Evolutionary conservation across 1,140 invertebrate genomes (phyloP).

Genomic region (Diorhabda sublineata): DNA sequence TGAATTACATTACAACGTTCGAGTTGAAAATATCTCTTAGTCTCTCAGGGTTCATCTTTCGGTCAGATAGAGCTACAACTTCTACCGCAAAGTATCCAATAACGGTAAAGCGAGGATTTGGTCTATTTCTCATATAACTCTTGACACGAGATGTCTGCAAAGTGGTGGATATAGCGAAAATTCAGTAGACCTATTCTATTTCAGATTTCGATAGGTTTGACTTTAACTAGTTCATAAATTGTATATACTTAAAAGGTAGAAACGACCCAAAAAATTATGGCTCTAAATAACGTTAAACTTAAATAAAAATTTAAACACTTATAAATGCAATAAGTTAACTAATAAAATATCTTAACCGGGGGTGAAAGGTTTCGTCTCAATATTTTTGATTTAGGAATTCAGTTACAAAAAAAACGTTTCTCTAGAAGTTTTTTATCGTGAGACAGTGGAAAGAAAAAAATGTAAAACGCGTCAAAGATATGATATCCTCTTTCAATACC

Average conservation of each 20-base stretch:
- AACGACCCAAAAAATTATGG: too few species aligned
- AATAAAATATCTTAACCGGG: too few species aligned
- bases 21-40: slow-evolving; percentile 11
- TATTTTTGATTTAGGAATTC: too few species aligned
- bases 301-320: too few species aligned
- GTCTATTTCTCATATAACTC: slow-evolving; percentile 11
- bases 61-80: slow-evolving; percentile 10
- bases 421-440: too few species aligned
- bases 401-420: too few species aligned
- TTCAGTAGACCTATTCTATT: not conserved
- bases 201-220: too few species aligned
- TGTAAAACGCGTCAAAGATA: not conserved
- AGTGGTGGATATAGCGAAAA: slow-evolving; percentile 5
- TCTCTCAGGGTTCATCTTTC: slow-evolving; percentile 3
- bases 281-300: too few species aligned
- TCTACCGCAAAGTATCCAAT: slow-evolving; percentile 12
- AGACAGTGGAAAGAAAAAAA: not conserved
- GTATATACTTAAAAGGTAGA: too few species aligned
- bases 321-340: too few species aligned
- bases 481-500: slow-evolving; percentile 2
- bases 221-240: too few species aligned
- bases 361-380: too few species aligned
- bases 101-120: slow-evolving; percentile 10
- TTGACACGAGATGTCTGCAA: slow-evolving; percentile 1
- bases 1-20: slow-evolving; percentile 3